phyloP scores from a whole-genome alignment of 2,888 invertebrate species.

The Philhelius pedissequus region DNA sequence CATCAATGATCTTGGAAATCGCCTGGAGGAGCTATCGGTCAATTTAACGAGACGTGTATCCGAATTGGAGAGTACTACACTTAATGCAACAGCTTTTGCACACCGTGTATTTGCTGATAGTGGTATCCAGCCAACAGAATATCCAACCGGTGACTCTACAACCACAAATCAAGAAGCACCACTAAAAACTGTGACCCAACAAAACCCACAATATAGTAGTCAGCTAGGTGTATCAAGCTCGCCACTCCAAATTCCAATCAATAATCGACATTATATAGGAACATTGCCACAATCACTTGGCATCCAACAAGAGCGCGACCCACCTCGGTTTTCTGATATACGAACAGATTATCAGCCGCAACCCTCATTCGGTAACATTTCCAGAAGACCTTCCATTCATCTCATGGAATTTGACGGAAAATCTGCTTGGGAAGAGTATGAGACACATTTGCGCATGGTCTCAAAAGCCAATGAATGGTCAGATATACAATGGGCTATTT shows the following conservation, averaged over 20 bases:
- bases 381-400: not conserved
- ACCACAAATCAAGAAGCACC: no score
- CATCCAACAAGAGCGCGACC: no score
- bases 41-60: not conserved
- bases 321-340: no score
- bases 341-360: no score
- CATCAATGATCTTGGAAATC: not conserved
- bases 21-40: not conserved
- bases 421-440: not conserved
- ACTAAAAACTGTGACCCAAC: no score
- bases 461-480: no score
- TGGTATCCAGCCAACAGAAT: not conserved
- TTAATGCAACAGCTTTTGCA: not conserved
- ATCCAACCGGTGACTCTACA: no score
- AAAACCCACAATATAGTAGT: no score
- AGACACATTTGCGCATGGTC: no score
- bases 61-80: not conserved
- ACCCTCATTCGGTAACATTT: not conserved
- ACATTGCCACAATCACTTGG: not conserved
- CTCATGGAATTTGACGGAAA: not conserved
- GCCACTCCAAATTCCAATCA: no score
- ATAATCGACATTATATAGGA: no score
- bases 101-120: not conserved
- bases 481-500: not conserved
- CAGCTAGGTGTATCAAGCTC: no score